These are phyloP conservation scores for Eurytoma californica DNA, from an alignment of 2,888 invertebrate species.

Conservation along the genomic window DNA sequence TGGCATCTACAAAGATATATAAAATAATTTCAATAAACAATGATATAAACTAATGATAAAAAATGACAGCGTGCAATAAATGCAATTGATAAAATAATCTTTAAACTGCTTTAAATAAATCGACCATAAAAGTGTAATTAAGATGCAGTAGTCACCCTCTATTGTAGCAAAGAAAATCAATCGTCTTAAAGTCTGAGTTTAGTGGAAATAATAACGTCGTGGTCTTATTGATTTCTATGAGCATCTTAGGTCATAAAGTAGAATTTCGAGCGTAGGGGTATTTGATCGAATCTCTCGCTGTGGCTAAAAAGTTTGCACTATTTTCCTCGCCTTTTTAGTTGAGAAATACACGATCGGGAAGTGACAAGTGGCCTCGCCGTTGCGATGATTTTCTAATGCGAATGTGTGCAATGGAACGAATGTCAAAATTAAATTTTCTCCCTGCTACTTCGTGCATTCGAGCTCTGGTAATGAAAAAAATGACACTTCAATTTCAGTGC, in stretches of 20 bases:
- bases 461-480: constrained; percentile 21
- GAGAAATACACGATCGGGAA: constrained; percentile 64
- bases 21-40: no score
- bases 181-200: constrained; percentile 17
- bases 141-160: constrained; percentile 40
- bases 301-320: constrained; percentile 11
- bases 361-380: constrained; percentile 73
- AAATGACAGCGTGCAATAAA: not conserved
- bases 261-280: constrained; percentile 34
- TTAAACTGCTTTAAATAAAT: not conserved
- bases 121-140: not conserved
- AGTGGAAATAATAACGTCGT: constrained; percentile 31
- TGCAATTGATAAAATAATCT: not conserved
- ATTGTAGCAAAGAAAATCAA: constrained; percentile 27
- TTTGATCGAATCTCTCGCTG: constrained; percentile 48
- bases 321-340: constrained; percentile 6
- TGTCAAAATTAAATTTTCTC: not conserved
- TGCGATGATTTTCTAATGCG: constrained; percentile 62
- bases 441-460: no score
- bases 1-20: no score
- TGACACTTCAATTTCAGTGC: constrained; percentile 40
- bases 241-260: constrained; percentile 67
- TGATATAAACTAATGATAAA: not conserved
- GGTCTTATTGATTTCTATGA: constrained; percentile 63
- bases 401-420: constrained; percentile 51